Evolutionary conservation across 2,113 vertebrate species (phyloP).

Genomic region (Uria lomvia): DNA sequence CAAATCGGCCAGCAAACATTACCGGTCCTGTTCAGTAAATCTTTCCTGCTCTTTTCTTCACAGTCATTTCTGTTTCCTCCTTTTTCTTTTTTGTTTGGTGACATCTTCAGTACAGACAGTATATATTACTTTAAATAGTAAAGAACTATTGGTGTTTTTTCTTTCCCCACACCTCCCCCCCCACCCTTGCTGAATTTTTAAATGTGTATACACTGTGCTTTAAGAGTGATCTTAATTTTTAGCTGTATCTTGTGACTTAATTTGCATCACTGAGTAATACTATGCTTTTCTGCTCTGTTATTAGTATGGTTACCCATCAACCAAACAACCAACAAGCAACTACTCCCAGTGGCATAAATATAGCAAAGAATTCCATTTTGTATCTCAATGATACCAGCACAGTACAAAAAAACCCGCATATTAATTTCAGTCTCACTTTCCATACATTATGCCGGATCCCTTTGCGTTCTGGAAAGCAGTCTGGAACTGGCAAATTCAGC

Average conservation of each 20-base stretch:
- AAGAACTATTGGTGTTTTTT: background rate
- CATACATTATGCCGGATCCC: background rate
- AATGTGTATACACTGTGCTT: background rate
- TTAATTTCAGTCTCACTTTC: background rate
- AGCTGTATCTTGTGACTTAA: background rate
- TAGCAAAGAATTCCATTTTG: background rate
- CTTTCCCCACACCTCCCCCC: background rate
- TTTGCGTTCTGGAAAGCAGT: background rate
- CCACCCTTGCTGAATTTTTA: background rate
- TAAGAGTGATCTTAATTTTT: background rate
- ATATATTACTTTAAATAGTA: background rate
- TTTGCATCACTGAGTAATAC: background rate
- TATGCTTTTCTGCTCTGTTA: background rate
- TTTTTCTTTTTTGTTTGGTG: background rate
- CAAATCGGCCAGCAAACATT: background rate
- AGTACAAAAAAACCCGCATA: background rate
- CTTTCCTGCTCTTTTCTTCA: background rate
- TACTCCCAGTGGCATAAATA: background rate
- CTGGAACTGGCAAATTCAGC: background rate
- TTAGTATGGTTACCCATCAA: background rate
- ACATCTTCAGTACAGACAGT: background rate
- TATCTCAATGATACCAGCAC: background rate
- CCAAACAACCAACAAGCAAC: background rate
- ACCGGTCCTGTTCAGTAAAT: background rate
- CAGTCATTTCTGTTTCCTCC: background rate